Evolutionary conservation across 2,888 invertebrate genomes (phyloP).

Genomic region (Melitaea athalia): DNA sequence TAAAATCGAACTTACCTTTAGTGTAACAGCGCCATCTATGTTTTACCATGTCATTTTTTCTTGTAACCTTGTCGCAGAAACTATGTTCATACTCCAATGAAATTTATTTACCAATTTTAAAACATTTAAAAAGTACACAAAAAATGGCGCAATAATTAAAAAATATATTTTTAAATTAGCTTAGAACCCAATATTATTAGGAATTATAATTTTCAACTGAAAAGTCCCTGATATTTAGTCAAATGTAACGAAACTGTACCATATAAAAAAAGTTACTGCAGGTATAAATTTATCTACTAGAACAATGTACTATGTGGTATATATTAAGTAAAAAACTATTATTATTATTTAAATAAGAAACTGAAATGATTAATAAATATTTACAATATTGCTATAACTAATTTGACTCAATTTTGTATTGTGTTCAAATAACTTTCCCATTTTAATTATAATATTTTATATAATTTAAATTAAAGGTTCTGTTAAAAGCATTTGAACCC

Average conservation of each 20-base stretch:
- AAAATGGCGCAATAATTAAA: neutral
- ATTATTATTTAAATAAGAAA: neutral
- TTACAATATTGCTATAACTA: neutral
- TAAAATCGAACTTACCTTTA: neutral
- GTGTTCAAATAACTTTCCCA: neutral
- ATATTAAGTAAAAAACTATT: neutral
- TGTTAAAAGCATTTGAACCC: no score
- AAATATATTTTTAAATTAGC: neutral
- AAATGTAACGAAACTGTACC: neutral
- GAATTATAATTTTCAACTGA: neutral
- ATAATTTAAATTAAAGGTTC: no score
- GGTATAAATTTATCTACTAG: no score
- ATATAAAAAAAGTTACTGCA: no score
- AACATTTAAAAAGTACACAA: neutral
- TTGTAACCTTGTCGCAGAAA: conserved; percentile 22
- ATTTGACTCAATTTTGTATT: neutral
- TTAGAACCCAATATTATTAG: neutral
- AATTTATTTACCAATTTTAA: neutral
- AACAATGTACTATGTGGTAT: no score
- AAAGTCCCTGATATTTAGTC: neutral
- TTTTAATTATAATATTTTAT: no score
- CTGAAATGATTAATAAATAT: neutral
- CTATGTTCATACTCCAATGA: neutral
- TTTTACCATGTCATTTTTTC: neutral
- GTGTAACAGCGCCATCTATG: conserved; percentile 1